phyloP scores from a whole-genome alignment of 2,888 invertebrate genomes.

The Caenorhabditis angaria region DNA sequence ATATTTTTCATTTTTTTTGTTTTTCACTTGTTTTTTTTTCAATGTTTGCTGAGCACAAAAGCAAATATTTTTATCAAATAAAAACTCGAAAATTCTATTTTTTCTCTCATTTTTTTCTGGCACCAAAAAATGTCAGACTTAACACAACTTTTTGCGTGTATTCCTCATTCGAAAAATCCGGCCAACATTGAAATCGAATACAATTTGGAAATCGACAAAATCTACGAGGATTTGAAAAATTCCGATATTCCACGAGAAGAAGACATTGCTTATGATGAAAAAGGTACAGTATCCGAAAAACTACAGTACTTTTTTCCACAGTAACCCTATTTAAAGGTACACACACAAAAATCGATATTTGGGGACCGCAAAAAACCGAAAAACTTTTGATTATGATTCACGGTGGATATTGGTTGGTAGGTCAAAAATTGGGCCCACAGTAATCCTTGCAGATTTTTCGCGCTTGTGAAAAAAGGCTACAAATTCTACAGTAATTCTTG shows the following conservation, averaged over 20 bases:
- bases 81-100: no score
- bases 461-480: no score
- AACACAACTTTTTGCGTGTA: constrained; percentile 17
- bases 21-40: no score
- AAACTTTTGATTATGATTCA: constrained; percentile 35
- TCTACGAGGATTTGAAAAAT: constrained; percentile 24
- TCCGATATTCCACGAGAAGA: constrained; percentile 24
- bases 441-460: not conserved
- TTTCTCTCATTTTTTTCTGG: no score
- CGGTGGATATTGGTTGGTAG: constrained; percentile 33
- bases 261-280: constrained; percentile 20
- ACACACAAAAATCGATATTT: constrained; percentile 27
- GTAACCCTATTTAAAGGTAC: not conserved
- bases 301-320: not conserved
- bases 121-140: constrained; percentile 18
- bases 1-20: no score
- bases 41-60: no score
- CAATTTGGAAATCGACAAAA: constrained; percentile 17
- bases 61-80: no score
- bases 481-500: not conserved
- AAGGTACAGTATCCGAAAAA: not conserved
- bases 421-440: not conserved
- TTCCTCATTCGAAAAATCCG: constrained; percentile 19
- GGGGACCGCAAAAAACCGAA: constrained; percentile 19
- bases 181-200: constrained; percentile 20